phyloP scores from a whole-genome alignment of 2,797 vertebrate genomes.

The Alfaro cultratus region DNA sequence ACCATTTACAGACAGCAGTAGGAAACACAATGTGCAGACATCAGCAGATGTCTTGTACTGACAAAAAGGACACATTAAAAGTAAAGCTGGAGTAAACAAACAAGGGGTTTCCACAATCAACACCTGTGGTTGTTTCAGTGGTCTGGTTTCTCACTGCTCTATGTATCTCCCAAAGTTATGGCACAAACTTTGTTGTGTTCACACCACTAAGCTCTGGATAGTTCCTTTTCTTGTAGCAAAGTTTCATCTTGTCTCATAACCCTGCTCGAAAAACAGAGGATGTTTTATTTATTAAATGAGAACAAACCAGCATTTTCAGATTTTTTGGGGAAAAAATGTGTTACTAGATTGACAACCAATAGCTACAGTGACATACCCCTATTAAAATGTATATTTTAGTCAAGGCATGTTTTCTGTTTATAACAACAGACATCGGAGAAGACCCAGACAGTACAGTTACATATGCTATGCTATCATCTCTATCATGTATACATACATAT shows the following conservation, averaged over 20 bases:
- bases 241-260: neutral
- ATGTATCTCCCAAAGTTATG: neutral
- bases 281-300: neutral
- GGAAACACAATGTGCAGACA: neutral
- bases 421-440: neutral
- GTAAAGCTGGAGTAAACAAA: neutral
- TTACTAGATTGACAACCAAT: neutral
- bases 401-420: neutral
- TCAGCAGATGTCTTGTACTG: neutral
- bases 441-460: neutral
- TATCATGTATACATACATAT: no score
- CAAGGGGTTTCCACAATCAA: neutral
- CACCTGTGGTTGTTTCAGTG: neutral
- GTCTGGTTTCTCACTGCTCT: neutral
- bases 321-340: neutral
- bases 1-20: neutral
- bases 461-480: neutral
- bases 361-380: neutral
- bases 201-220: neutral
- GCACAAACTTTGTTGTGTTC: neutral
- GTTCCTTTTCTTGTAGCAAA: neutral
- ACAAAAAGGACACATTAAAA: neutral
- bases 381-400: neutral
- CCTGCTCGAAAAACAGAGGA: neutral
- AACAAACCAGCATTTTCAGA: neutral